Evolutionary conservation across 35 echinoderm and acorn worm genomes (phyloP).

Genomic region (Lytechinus variegatus): DNA sequence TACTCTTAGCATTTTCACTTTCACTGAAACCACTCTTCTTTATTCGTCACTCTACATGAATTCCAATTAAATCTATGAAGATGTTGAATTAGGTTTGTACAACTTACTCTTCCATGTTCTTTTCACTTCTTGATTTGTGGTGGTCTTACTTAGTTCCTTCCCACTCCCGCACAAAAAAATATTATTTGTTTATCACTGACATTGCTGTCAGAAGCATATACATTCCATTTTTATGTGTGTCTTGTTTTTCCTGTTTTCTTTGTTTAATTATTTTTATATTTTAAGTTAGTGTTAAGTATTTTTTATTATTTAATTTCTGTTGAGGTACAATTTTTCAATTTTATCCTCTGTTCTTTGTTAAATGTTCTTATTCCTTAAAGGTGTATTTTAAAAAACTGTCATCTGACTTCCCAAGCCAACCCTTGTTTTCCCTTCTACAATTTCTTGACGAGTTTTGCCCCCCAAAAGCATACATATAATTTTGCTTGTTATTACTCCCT

Average conservation of each 20-base stretch:
- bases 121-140: too few relatives aligned
- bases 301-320: not conserved
- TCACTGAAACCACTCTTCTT: not conserved
- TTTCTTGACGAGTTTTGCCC: not conserved
- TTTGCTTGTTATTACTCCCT: not conserved
- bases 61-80: not conserved
- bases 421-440: not conserved
- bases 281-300: not conserved
- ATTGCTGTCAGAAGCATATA: not conserved
- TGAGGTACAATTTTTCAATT: not conserved
- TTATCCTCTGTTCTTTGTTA: not conserved
- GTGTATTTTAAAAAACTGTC: not conserved
- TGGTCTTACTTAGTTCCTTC: too few relatives aligned
- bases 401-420: not conserved
- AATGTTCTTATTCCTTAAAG: not conserved
- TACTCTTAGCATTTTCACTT: not conserved
- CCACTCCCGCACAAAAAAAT: too few relatives aligned
- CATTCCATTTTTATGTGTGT: not conserved
- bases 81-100: constrained; percentile 3
- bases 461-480: not conserved
- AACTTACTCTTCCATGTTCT: not conserved
- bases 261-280: not conserved
- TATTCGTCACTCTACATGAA: not conserved
- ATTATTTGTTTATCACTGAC: not conserved
- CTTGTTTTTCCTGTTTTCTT: not conserved